phyloP scores from a whole-genome alignment of 2,888 invertebrate species.

The Acheta domesticus region DNA sequence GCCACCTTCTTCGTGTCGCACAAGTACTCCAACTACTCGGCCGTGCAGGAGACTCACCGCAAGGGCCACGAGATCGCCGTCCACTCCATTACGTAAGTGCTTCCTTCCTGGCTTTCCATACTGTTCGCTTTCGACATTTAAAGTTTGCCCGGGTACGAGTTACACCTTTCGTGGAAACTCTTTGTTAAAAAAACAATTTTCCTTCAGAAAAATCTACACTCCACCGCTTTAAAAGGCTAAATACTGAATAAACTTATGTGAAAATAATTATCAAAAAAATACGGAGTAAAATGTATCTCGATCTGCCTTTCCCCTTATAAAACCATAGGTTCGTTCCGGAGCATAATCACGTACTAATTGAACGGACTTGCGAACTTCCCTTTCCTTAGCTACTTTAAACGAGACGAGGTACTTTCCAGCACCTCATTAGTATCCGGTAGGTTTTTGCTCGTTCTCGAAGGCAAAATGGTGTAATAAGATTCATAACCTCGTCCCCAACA shows the following conservation, averaged over 20 bases:
- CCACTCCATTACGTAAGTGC: constrained; percentile 85
- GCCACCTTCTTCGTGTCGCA: constrained; percentile 89
- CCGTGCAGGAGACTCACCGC: constrained; percentile 85
- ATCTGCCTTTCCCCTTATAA: too few species aligned
- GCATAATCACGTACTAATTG: too few species aligned
- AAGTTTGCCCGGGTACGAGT: neutral
- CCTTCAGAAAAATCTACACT: too few species aligned
- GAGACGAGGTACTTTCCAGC: neutral
- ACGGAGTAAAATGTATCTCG: too few species aligned
- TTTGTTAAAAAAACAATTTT: neutral
- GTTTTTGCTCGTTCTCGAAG: neutral
- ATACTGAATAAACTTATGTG: too few species aligned
- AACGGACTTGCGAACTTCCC: too few species aligned
- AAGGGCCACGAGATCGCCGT: constrained; percentile 92
- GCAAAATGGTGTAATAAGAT: too few species aligned
- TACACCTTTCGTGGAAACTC: neutral
- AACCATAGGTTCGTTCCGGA: too few species aligned
- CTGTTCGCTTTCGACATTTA: too few species aligned
- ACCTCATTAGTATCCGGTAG: neutral
- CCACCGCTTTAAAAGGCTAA: too few species aligned
- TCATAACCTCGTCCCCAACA: neutral
- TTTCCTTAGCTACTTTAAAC: neutral
- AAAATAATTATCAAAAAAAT: too few species aligned
- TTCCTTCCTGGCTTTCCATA: neutral
- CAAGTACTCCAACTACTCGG: constrained; percentile 90